A percentile compares a stretch with the other conserved stretches of the same genome.
phyloP scores from a whole-genome alignment of 2,113 vertebrate genomes.

The Ctenomys sociabilis region DNA sequence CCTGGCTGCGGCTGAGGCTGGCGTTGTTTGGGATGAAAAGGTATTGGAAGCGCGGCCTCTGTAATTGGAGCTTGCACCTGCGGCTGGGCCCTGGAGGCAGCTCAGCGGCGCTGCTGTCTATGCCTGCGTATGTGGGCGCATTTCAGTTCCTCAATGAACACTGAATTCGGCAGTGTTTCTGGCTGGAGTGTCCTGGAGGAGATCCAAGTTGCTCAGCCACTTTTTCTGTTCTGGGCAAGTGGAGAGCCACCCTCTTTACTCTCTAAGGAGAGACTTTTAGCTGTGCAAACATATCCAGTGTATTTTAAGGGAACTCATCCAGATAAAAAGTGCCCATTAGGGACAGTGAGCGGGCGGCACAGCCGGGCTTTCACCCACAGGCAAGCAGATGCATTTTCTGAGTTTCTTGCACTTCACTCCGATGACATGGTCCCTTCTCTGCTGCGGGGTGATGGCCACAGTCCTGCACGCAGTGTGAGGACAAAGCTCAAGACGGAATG shows the following conservation, averaged over 20 bases:
- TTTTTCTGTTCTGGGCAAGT: slow-evolving; percentile 2
- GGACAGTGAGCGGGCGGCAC: neutral
- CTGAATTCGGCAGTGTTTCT: slow-evolving; percentile 17
- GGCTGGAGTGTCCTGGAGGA: slow-evolving; percentile 56
- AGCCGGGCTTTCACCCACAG: neutral
- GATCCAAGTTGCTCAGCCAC: slow-evolving; percentile 46
- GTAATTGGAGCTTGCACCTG: slow-evolving; percentile 76
- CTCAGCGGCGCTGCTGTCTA: neutral
- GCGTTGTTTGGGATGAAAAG: slow-evolving; percentile 40
- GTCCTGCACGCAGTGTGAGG: neutral
- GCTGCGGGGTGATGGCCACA: neutral
- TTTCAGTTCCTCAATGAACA: slow-evolving; percentile 44
- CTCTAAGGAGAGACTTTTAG: slow-evolving; percentile 43
- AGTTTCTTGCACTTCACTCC: slow-evolving; percentile 5
- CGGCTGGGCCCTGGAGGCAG: neutral
- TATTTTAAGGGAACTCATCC: slow-evolving; percentile 38
- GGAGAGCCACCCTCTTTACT: neutral
- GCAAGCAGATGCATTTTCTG: slow-evolving; percentile 17
- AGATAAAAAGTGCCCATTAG: slow-evolving; percentile 41
- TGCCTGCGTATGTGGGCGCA: neutral
- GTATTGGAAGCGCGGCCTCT: neutral
- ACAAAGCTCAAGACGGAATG: neutral
- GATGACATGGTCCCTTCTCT: neutral
- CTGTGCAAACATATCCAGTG: neutral
- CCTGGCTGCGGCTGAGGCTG: slow-evolving; percentile 13